Conservation (phyloP, 1,140 invertebrate species). For the Bombus confusus region DNA sequence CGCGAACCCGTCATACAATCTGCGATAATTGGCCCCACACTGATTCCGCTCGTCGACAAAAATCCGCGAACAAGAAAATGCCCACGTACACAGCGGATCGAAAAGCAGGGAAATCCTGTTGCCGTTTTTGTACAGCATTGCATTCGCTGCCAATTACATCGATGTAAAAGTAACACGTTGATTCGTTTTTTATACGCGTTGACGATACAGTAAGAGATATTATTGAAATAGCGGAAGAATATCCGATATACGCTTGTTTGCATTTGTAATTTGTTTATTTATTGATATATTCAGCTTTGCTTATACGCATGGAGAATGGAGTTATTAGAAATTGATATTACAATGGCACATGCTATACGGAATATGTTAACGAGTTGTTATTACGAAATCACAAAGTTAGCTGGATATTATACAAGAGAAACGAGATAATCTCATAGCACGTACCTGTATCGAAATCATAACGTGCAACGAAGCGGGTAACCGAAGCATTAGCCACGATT, state of each 20-base stretch:
- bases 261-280: neutral
- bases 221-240: neutral
- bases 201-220: too few relatives aligned
- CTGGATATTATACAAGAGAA: neutral
- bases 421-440: neutral
- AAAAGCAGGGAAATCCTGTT: neutral
- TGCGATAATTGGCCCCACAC: constrained; percentile 28
- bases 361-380: neutral
- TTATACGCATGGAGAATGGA: neutral
- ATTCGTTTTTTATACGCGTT: neutral
- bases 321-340: neutral
- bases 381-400: neutral
- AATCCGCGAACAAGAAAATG: neutral
- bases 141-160: neutral
- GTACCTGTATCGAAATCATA: neutral
- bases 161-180: neutral
- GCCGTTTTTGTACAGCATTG: neutral
- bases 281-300: neutral
- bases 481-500: too few relatives aligned
- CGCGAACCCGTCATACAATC: constrained; percentile 50
- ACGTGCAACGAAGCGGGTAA: too few relatives aligned
- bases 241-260: neutral
- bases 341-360: neutral
- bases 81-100: neutral
- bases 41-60: constrained; percentile 27